Evolutionary conservation across 2,888 invertebrate species (phyloP).

Genomic region (Allygus modestus): DNA sequence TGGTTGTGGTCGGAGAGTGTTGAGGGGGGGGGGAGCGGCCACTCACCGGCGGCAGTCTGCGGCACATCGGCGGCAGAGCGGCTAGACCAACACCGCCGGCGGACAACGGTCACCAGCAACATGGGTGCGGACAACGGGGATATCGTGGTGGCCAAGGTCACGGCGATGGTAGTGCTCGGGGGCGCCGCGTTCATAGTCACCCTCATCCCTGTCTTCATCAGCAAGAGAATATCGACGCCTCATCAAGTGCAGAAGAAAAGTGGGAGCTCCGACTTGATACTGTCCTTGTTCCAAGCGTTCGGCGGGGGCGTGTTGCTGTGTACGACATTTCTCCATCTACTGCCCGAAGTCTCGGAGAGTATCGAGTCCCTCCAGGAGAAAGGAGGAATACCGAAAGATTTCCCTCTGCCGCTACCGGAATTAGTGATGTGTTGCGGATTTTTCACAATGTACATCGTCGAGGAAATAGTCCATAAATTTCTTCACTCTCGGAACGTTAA

Average conservation of each 20-base stretch:
- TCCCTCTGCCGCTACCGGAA: conserved; percentile 68
- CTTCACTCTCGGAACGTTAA: conserved; percentile 51
- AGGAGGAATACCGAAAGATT: conserved; percentile 72
- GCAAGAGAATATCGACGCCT: conserved; percentile 26
- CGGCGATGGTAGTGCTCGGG: conserved; percentile 62
- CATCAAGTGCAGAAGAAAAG: not conserved
- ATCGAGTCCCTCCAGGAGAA: conserved; percentile 75
- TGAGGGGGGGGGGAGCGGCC: not conserved
- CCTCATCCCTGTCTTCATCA: conserved; percentile 54
- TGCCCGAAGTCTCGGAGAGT: conserved; percentile 80
- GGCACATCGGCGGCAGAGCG: not conserved
- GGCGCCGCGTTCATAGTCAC: conserved; percentile 52
- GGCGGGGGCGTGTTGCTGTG: conserved; percentile 82
- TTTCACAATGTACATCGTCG: conserved; percentile 81
- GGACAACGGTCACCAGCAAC: not conserved
- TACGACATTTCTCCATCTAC: conserved; percentile 81
- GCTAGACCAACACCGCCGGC: too few relatives aligned
- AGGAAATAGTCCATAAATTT: conserved; percentile 78
- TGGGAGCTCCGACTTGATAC: not conserved
- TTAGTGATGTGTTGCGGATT: conserved; percentile 75
- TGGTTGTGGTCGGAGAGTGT: not conserved
- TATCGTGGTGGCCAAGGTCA: conserved; percentile 57
- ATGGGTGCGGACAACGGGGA: conserved; percentile 6
- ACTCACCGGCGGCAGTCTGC: not conserved
- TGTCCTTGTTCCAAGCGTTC: conserved; percentile 76